These are phyloP conservation scores for Ormyrus nitidulus DNA, from an alignment of 2,888 invertebrate species.

Conservation along the genomic window DNA sequence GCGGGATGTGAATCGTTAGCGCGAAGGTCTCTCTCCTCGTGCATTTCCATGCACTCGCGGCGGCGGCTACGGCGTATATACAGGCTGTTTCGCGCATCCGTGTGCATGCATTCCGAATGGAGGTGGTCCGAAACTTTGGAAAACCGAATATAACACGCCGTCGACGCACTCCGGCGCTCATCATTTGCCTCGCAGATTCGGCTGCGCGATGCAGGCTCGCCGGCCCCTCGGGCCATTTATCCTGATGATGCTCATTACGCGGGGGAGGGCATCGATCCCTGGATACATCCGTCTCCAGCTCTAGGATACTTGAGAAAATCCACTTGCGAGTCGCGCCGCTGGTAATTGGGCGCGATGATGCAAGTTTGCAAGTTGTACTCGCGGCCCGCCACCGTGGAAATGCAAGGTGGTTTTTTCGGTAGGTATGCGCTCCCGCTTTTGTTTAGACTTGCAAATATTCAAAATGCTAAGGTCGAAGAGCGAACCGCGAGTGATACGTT, in stretches of 20 bases:
- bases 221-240: conserved; percentile 38
- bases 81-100: conserved; percentile 39
- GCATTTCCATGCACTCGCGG: conserved; percentile 50
- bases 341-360: no score
- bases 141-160: conserved; percentile 62
- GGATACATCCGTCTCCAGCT: background rate
- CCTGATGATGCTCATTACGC: conserved; percentile 34
- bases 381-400: no score
- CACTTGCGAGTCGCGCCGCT: no score
- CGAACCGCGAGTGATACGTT: no score
- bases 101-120: conserved; percentile 56
- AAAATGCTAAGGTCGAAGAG: no score
- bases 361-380: no score
- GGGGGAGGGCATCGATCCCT: conserved; percentile 9
- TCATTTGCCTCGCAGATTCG: conserved; percentile 31
- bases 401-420: no score
- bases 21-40: conserved; percentile 50
- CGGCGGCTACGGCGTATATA: background rate
- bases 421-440: no score
- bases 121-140: conserved; percentile 53
- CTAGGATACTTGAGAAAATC: no score
- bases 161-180: conserved; percentile 53
- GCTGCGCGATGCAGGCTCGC: background rate
- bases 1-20: conserved; percentile 55
- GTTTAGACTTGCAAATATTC: no score